These are phyloP conservation scores for Myopa tessellatipennis DNA, from an alignment of 2,888 invertebrate species.

Conservation along the genomic window DNA sequence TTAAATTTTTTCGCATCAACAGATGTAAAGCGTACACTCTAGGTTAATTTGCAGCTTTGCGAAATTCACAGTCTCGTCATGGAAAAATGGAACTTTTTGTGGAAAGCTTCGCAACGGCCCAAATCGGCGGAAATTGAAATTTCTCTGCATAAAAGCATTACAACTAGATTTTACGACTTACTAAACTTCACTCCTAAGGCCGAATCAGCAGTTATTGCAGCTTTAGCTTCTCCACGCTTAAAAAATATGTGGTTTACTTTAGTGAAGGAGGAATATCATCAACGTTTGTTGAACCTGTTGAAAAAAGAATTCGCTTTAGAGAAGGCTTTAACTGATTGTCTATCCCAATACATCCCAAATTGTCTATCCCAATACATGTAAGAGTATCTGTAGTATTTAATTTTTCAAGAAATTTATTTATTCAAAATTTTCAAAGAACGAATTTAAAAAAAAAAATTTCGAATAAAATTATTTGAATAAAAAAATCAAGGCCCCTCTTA, in stretches of 20 bases:
- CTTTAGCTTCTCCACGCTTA: conserved; percentile 36
- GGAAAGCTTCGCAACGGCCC: conserved; percentile 1
- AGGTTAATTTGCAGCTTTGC: not conserved
- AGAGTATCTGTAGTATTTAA: not conserved
- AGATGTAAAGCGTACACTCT: not conserved
- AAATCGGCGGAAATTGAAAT: conserved; percentile 7
- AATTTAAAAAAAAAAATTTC: no score
- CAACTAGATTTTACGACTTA: conserved; percentile 28
- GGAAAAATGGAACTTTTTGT: not conserved
- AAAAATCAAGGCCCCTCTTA: no score
- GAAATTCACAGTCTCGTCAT: not conserved
- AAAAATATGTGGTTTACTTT: conserved; percentile 31
- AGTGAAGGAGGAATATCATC: not conserved
- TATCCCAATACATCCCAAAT: not conserved
- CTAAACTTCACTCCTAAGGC: conserved; percentile 13
- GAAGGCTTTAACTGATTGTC: not conserved
- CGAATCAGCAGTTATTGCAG: conserved; percentile 35
- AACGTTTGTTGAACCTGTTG: not conserved
- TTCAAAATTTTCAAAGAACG: conserved; percentile 6
- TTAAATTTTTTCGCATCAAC: not conserved
- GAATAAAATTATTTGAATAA: no score
- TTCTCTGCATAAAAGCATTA: conserved; percentile 22
- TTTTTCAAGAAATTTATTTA: not conserved
- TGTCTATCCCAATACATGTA: not conserved
- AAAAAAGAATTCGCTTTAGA: not conserved